Percentiles rank a stretch among this genome's conserved stretches.
Evolutionary conservation across 2,113 vertebrate species (phyloP).

Genomic region (Coreoperca whiteheadi): DNA sequence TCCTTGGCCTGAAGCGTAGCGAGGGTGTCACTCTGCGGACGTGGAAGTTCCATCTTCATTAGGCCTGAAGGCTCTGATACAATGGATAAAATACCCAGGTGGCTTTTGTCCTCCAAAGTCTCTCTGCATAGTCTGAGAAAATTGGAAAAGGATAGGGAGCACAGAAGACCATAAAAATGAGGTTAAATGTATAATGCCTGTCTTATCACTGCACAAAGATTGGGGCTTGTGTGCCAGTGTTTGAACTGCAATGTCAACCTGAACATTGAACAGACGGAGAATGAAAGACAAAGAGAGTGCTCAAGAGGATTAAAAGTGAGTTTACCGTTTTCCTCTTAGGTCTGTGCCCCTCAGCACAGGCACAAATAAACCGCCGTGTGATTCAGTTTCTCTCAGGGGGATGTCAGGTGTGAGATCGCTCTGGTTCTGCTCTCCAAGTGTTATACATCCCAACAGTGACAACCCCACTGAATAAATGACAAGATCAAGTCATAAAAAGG

Average conservation of each 20-base stretch:
- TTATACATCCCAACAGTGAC: constrained; percentile 14
- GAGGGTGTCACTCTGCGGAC: constrained; percentile 16
- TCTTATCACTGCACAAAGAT: neutral
- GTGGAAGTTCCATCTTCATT: neutral
- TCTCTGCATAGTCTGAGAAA: constrained; percentile 37
- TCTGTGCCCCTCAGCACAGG: constrained; percentile 37
- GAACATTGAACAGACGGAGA: neutral
- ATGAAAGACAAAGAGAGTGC: neutral
- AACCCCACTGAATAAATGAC: constrained; percentile 42
- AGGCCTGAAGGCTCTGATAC: constrained; percentile 7
- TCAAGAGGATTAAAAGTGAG: neutral
- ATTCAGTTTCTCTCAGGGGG: neutral
- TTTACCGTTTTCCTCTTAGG: constrained; percentile 37
- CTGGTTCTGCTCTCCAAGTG: constrained; percentile 34
- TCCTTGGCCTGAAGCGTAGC: neutral
- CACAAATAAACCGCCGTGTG: constrained; percentile 24
- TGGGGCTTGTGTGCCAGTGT: neutral
- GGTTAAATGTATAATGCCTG: neutral
- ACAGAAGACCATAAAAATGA: neutral
- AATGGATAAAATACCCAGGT: constrained; percentile 1
- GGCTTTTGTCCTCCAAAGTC: constrained; percentile 8
- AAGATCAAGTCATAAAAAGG: neutral
- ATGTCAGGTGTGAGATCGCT: neutral
- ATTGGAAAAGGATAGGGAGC: neutral
- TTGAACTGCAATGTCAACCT: neutral